Evolutionary conservation across 2,888 invertebrate species (phyloP).

Genomic region (Hyposoter dolosus): DNA sequence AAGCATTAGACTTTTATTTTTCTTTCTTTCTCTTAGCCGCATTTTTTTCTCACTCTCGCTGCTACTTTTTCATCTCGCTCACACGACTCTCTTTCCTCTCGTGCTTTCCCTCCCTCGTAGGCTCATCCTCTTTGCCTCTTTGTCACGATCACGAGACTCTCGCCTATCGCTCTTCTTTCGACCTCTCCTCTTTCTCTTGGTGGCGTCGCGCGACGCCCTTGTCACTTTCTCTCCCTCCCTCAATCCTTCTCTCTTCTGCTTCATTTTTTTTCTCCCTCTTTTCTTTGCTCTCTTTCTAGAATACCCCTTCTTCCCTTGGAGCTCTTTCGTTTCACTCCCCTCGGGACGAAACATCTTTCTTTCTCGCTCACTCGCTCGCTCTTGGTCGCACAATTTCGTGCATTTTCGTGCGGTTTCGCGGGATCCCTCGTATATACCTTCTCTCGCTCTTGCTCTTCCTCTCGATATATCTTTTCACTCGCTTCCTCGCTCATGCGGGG

Average conservation of each 20-base stretch:
- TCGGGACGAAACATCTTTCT: conserved; percentile 37
- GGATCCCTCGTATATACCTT: conserved; percentile 72
- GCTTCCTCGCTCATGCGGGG: conserved; percentile 34
- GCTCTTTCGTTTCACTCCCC: conserved; percentile 48
- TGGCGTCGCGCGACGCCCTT: conserved; percentile 61
- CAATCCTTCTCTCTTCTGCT: conserved; percentile 67
- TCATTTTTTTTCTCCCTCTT: conserved; percentile 34
- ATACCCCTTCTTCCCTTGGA: conserved; percentile 37
- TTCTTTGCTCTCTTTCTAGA: conserved; percentile 36
- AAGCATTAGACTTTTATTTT: not conserved
- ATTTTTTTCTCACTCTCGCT: conserved; percentile 19
- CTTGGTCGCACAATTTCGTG: conserved; percentile 78
- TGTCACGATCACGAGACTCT: conserved; percentile 26
- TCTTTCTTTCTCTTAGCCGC: not conserved
- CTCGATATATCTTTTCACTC: conserved; percentile 32
- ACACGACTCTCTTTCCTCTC: conserved; percentile 41
- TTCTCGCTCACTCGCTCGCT: conserved; percentile 65
- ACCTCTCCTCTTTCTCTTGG: conserved; percentile 60
- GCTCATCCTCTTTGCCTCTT: conserved; percentile 41
- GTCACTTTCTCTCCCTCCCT: conserved; percentile 71
- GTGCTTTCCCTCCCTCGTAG: conserved; percentile 35
- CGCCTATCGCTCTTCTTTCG: conserved; percentile 58
- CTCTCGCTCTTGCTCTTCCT: conserved; percentile 34
- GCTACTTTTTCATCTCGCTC: conserved; percentile 27
- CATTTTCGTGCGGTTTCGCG: conserved; percentile 79